Conservation (phyloP, 2,113 vertebrate species). For the Charina bottae region DNA sequence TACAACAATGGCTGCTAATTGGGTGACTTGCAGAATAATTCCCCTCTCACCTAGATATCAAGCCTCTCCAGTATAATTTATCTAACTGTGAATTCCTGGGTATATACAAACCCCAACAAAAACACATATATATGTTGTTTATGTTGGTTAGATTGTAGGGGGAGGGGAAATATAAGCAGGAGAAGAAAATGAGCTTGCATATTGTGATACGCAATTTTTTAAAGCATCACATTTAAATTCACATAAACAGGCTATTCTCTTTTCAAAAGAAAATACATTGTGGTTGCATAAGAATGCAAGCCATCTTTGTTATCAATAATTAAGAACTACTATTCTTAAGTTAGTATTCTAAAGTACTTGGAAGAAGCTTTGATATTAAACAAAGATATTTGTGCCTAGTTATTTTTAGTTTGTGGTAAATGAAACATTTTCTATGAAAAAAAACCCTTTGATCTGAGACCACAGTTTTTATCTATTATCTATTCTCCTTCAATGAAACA, state of each 20-base stretch:
- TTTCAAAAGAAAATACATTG: slow-evolving; percentile 40
- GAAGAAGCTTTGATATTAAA: slow-evolving; percentile 26
- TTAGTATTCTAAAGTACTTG: slow-evolving; percentile 35
- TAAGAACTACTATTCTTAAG: slow-evolving; percentile 26
- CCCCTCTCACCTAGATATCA: too few relatives aligned
- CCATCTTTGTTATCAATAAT: slow-evolving; percentile 36
- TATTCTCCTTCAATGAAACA: slow-evolving; percentile 28
- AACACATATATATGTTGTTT: slow-evolving; percentile 33
- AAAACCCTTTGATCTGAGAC: slow-evolving; percentile 12
- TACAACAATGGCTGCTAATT: too few relatives aligned
- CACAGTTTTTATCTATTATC: neutral
- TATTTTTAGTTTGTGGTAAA: slow-evolving; percentile 22
- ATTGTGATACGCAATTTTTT: neutral
- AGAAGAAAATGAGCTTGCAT: slow-evolving; percentile 32
- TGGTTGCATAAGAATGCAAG: slow-evolving; percentile 30
- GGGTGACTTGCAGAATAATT: too few relatives aligned
- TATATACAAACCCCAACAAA: too few relatives aligned
- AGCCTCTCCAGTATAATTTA: too few relatives aligned
- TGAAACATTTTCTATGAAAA: neutral
- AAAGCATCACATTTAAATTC: slow-evolving; percentile 18
- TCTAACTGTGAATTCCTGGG: too few relatives aligned
- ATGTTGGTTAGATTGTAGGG: slow-evolving; percentile 26
- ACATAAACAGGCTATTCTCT: slow-evolving; percentile 31
- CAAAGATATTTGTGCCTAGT: slow-evolving; percentile 2
- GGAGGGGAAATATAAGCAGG: neutral